Base-by-base conservation (phyloP, 2,113 vertebrate genomes). In the Microtus pennsylvanicus region DNA sequence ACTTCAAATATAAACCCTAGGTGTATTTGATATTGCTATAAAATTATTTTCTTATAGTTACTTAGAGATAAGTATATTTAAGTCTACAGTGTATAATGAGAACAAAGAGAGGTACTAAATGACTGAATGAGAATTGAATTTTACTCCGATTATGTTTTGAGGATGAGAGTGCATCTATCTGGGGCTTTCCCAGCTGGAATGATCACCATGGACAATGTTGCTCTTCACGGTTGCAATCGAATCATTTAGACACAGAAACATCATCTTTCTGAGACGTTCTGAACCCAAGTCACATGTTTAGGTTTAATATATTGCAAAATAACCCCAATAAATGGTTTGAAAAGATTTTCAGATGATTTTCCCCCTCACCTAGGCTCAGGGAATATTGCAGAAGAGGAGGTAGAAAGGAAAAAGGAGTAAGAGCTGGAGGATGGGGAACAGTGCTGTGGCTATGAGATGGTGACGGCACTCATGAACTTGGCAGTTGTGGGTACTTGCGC, bases 271-370 rank as follows among this genome's bases (percentile, higher is more conserved):
- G 81, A 93, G 38, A 11, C 28, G 81, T 81, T 77, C 75, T 85
- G 24, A 70, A 45, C 33, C 5, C 14, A 19, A 81, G 47, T 26
- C 9, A 33, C 17, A 72, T 75, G 69, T 47, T 94, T 72, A 91
- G 30, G 55, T 72, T 91, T 89, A 78, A 89, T 67, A 50, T 74
- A 94, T 90, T 88, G 58, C 45, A 90, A 90, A 93, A 96, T 89
- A 38, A 72, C 12, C 24, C 86, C 52, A 75, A 16, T 83, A 63
- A 82, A 3, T 75, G 78, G 33, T 80, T 94, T 93, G 33, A 90
- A 80, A 83, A 61, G 26, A 30, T 65, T 85, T 67, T 67, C 28
- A 21, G 61, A 10, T 21, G 38, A 22, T 0, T 33, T 5, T 22
- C 9, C 28, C 61, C 14, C 26, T 67, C 28, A 67, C 26, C 61